phyloP scores from a whole-genome alignment of 2,113 vertebrate genomes.

The Anthoscopus minutus region DNA sequence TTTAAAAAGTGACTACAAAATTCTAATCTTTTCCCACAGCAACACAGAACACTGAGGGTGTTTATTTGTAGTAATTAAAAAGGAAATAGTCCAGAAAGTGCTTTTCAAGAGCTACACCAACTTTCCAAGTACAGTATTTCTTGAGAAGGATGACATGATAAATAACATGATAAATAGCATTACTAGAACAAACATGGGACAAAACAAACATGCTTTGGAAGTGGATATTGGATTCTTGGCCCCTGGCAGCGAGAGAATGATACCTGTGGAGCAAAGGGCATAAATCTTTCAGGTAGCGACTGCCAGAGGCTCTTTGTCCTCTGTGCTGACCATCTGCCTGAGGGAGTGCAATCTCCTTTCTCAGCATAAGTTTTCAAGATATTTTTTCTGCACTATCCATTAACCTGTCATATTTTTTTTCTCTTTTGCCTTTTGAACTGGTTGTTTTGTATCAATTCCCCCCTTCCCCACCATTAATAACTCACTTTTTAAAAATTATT shows the following conservation, averaged over 20 bases:
- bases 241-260: not conserved
- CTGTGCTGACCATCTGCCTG: not conserved
- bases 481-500: too few species aligned
- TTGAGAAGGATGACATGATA: not conserved
- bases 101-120: not conserved
- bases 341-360: not conserved
- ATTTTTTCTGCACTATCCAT: not conserved
- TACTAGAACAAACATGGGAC: not conserved
- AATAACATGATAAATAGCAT: not conserved
- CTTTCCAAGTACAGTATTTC: not conserved
- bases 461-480: rapidly evolving
- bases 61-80: not conserved
- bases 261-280: not conserved
- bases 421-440: not conserved
- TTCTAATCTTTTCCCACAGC: not conserved
- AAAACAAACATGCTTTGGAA: not conserved
- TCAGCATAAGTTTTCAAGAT: not conserved
- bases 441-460: not conserved
- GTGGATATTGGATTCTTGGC: not conserved
- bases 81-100: not conserved
- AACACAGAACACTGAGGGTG: not conserved
- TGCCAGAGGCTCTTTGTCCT: not conserved
- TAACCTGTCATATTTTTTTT: not conserved
- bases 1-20: not conserved
- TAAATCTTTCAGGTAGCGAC: not conserved